Evolutionary conservation across 1,140 invertebrate species (phyloP).

Genomic region (Agrilus planipennis): DNA sequence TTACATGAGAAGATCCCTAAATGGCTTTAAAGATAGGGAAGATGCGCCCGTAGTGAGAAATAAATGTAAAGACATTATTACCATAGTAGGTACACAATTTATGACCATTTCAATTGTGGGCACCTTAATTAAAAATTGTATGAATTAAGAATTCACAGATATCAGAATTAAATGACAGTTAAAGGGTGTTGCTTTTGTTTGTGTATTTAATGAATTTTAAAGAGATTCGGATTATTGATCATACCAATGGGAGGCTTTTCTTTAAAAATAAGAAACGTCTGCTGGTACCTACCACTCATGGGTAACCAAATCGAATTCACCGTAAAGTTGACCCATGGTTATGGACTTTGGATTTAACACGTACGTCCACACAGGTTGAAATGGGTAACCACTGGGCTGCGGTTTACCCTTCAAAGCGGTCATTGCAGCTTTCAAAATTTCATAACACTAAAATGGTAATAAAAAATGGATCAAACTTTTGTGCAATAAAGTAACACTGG

Average conservation of each 20-base stretch:
- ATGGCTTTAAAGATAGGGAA: too few species aligned
- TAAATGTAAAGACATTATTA: too few species aligned
- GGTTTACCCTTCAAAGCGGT: slow-evolving; percentile 49
- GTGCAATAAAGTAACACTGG: too few species aligned
- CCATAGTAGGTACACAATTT: too few species aligned
- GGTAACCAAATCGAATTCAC: slow-evolving; percentile 67
- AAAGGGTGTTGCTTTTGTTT: too few species aligned
- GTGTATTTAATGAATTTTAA: background rate
- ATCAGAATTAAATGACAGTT: too few species aligned
- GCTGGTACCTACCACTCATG: slow-evolving; percentile 64
- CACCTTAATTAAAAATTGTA: background rate
- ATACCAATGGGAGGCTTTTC: background rate
- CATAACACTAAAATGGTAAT: slow-evolving; percentile 61
- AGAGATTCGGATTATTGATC: background rate
- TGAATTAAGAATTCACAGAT: background rate
- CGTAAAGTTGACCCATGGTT: slow-evolving; percentile 72
- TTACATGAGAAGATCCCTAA: too few species aligned
- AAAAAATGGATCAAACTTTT: too few species aligned
- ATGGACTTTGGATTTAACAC: slow-evolving; percentile 71
- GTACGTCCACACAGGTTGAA: slow-evolving; percentile 45
- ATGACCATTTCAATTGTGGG: too few species aligned
- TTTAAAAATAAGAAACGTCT: slow-evolving; percentile 11
- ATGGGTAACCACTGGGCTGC: slow-evolving; percentile 52
- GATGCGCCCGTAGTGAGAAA: too few species aligned
- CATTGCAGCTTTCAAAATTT: slow-evolving; percentile 51